Evolutionary conservation across 2,888 invertebrate genomes (phyloP).

Genomic region (Phyllotreta striolata): DNA sequence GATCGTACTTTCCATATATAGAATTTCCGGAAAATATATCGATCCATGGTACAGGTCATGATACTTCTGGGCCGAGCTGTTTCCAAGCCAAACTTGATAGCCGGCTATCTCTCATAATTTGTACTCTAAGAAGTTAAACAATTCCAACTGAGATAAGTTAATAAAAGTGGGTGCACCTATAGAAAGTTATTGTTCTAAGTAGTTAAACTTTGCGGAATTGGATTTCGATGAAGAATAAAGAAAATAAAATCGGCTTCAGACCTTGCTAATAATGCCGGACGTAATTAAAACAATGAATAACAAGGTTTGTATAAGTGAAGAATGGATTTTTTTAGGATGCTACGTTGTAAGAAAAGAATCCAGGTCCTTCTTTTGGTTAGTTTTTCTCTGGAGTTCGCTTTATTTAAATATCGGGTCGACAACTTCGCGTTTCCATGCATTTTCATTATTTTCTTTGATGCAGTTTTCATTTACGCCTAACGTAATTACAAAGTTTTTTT

Average conservation of each 20-base stretch:
- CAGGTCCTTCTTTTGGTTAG: neutral
- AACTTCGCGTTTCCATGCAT: constrained; percentile 4
- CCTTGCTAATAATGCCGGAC: no score
- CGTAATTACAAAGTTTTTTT: constrained; percentile 4
- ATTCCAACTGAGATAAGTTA: neutral
- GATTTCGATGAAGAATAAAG: no score
- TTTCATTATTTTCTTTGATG: constrained; percentile 3
- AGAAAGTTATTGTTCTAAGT: no score
- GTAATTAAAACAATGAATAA: no score
- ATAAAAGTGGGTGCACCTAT: no score
- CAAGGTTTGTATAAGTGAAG: no score
- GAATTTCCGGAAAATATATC: constrained; percentile 17
- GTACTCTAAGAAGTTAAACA: neutral
- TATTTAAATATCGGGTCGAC: constrained; percentile 9
- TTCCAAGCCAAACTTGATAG: neutral
- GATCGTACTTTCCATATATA: constrained; percentile 9
- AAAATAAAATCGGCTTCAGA: no score
- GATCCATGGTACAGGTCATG: constrained; percentile 16
- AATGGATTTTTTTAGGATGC: neutral
- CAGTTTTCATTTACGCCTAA: constrained; percentile 5
- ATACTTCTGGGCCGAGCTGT: constrained; percentile 12
- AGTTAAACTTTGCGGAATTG: no score
- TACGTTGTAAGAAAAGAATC: neutral
- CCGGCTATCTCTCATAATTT: neutral
- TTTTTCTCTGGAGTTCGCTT: neutral